Conservation (phyloP, 2,888 invertebrate genomes). For the Periphyllus acericola region DNA sequence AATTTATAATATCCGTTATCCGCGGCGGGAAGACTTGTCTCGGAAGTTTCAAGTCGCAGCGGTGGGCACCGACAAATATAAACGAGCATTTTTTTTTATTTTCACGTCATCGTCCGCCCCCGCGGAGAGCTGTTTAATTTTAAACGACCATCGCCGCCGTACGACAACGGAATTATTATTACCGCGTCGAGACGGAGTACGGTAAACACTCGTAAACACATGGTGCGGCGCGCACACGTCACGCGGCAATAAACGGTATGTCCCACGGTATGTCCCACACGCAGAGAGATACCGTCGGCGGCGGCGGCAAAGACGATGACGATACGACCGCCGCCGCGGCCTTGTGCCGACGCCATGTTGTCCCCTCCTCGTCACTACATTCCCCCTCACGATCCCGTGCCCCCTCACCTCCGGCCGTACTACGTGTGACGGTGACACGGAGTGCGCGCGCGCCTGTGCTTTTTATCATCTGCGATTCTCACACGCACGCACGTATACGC, state of each 20-base stretch:
- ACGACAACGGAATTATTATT: not conserved
- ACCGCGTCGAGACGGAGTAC: not conserved
- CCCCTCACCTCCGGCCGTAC: not conserved
- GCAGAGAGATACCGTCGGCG: conserved; percentile 8
- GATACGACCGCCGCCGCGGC: conserved; percentile 1
- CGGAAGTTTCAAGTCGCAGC: not conserved
- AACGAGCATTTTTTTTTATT: no score
- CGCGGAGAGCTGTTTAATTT: not conserved
- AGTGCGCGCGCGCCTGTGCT: not conserved
- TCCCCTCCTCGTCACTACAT: not conserved
- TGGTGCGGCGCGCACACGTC: not conserved
- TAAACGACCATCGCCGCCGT: not conserved
- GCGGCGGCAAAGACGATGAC: not conserved
- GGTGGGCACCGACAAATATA: not conserved
- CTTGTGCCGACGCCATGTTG: conserved; percentile 53
- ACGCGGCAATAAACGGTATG: not conserved
- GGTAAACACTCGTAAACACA: not conserved
- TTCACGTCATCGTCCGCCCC: not conserved
- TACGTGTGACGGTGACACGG: not conserved
- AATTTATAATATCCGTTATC: no score
- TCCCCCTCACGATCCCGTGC: no score
- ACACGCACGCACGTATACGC: conserved; percentile 15
- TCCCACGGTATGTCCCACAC: conserved; percentile 12
- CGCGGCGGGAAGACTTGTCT: no score
- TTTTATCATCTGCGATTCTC: conserved; percentile 50